Conservation (phyloP, 1,140 invertebrate genomes). For the Maconellicoccus hirsutus region DNA sequence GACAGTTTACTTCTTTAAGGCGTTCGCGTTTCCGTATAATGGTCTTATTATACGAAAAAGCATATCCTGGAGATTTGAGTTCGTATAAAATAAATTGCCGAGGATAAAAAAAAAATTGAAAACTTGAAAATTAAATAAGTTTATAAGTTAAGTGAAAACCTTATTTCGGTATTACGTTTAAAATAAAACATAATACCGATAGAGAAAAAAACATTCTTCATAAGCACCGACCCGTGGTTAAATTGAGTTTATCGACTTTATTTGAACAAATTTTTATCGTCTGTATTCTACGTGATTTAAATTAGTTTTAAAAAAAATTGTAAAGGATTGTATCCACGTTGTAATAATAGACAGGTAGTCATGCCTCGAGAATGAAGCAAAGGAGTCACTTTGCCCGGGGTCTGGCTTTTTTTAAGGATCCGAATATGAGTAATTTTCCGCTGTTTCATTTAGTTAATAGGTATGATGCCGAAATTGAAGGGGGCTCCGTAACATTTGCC, state of each 20-base stretch:
- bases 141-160: neutral
- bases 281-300: neutral
- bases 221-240: neutral
- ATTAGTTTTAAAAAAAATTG: neutral
- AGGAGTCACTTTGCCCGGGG: too few species aligned
- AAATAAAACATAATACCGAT: too few species aligned
- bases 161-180: too few species aligned
- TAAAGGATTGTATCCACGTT: too few species aligned
- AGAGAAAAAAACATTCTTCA: too few species aligned
- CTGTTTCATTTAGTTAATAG: too few species aligned
- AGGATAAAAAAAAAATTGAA: neutral
- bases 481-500: too few species aligned
- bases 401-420: too few species aligned
- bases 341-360: too few species aligned
- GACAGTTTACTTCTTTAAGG: neutral
- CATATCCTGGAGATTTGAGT: neutral
- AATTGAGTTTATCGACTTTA: constrained; percentile 5
- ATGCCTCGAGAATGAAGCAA: too few species aligned
- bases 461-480: too few species aligned
- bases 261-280: neutral
- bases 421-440: too few species aligned
- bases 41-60: neutral
- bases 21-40: neutral
- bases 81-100: neutral
- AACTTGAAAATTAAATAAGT: neutral